Evolutionary conservation across 2,113 vertebrate genomes (phyloP), one percentile per base, ranked within the genome.

Genomic region (Calyptommatus sinebrachiatus): DNA sequence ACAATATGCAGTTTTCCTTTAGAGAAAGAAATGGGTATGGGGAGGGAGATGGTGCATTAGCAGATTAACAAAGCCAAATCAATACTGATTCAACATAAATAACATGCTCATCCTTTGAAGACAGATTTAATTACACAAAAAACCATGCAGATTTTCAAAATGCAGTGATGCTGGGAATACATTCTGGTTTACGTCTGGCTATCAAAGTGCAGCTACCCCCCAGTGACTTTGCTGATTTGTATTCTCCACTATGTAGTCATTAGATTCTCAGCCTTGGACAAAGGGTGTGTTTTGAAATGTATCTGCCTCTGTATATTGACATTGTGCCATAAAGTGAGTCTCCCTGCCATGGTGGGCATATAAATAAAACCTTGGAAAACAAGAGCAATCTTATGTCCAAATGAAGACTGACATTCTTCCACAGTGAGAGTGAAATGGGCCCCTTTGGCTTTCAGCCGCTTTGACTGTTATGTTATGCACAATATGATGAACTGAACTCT

Each of bases 1-100:
- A 93, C 90, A 5, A 97, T 95, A 85, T 95, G 94, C 28, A 93
- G 90, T 84, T 96, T 95, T 67, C 96, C 94, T 91, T 95, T 18
- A 78, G 77, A 57, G 85, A 26, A 87, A 0, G 24, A 70, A 77
- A 68, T 46, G 60, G 53, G 14, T 57, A 14, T 57, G 53, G 53
- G 53, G 53, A 57, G 14, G 53, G 21, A 78, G 20, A 63, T 48
- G 12, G 76, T 68, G 61, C 0, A 0, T 88, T 10, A 53, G 4
- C 1, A 63, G 24, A 26, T 26, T 68, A 85, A 60, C 24, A 79
- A 72, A 84, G 73, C 0, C 5, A 82, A 81, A 28, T 70, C 73
- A 21, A 1, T 73, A 48, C 61, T 81, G 57, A 76, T 84, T 53
- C n/a, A 84, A 76, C 70, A 82, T 73, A 71, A 0, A 0, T 14